A percentile compares a stretch with the other conserved stretches of the same genome.
Conservation (phyloP, 2,888 invertebrate species). For the Cremastobaeus sp. region DNA sequence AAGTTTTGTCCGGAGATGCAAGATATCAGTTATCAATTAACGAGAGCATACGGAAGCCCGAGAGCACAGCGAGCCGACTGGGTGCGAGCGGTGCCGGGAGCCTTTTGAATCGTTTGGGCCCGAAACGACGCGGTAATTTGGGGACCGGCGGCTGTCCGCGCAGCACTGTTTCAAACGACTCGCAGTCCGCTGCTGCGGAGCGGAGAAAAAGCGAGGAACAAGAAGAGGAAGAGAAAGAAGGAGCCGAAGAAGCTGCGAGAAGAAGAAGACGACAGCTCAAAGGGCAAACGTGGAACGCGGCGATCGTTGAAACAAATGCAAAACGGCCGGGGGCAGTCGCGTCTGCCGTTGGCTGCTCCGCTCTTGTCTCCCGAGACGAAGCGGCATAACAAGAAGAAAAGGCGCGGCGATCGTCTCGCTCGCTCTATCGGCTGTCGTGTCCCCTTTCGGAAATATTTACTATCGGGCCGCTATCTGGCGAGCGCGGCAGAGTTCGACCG, state of each 20-base stretch:
- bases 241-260: constrained; percentile 62
- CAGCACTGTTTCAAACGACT: constrained; percentile 51
- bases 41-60: constrained; percentile 70
- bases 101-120: constrained; percentile 61
- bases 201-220: no score
- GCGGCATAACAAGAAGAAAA: constrained; percentile 57
- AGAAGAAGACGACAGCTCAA: constrained; percentile 74
- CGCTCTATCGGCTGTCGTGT: constrained; percentile 62
- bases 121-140: constrained; percentile 71
- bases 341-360: constrained; percentile 38
- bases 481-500: no score
- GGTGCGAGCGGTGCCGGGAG: constrained; percentile 63
- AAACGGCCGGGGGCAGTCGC: constrained; percentile 66
- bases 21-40: constrained; percentile 77
- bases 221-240: constrained; percentile 50
- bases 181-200: constrained; percentile 42
- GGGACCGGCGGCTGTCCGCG: constrained; percentile 71
- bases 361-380: constrained; percentile 44
- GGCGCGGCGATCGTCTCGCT: constrained; percentile 15
- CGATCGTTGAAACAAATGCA: constrained; percentile 76
- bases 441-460: constrained; percentile 74
- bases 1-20: constrained; percentile 65
- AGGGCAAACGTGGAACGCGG: constrained; percentile 66
- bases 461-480: constrained; percentile 57
- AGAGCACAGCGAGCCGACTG: constrained; percentile 62